Evolutionary conservation across 1,140 invertebrate species (phyloP), one percentile per base, ranked within the genome.

Genomic region (Ceratoteleas bidentatus): DNA sequence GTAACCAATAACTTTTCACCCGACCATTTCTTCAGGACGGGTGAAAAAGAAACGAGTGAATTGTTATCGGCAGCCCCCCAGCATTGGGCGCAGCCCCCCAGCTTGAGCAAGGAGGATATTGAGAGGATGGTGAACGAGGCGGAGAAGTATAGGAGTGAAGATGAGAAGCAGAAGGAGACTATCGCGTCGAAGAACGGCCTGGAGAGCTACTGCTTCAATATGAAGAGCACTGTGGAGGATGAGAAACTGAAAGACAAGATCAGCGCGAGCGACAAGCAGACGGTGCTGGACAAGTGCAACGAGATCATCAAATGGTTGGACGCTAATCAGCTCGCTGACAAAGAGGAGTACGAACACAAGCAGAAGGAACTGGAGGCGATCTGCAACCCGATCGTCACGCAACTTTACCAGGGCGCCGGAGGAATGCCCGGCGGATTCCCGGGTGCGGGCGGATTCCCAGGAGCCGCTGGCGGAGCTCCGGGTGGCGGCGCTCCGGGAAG

Each of bases 371-470:
- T 95, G 11, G 95, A 96, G 85, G 92, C 92, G 43, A 89, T 97
- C 38, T 97, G 96, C 92, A 96, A 94, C 90, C 96, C 96, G 2
- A 96, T 97, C 87, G 95, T 97, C 84, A 94, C 95, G 53, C 96
- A 96, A 87, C 87, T 96, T 86, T 96, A 96, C 92, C 95, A 96
- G 90, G 93, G 93, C 43, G 93, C 94, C 0, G 79, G 64, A 32
- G 95, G 94, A 58, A 94, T 85, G 7, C 83, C 64, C n/a, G 57
- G 68, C 0, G 94, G 94, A 14, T 94, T 94, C 36, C 85, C 81
- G 6, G 75, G 49, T 47, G 93, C n/a, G n/a, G n/a, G n/a, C n/a
- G n/a, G n/a, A n/a, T n/a, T n/a, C n/a, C n/a, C n/a, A n/a, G n/a
- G n/a, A n/a, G n/a, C n/a, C n/a, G n/a, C n/a, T n/a, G n/a, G n/a